Evolutionary conservation across 2,888 invertebrate genomes (phyloP).

Genomic region (Glaucopsyche alexis): DNA sequence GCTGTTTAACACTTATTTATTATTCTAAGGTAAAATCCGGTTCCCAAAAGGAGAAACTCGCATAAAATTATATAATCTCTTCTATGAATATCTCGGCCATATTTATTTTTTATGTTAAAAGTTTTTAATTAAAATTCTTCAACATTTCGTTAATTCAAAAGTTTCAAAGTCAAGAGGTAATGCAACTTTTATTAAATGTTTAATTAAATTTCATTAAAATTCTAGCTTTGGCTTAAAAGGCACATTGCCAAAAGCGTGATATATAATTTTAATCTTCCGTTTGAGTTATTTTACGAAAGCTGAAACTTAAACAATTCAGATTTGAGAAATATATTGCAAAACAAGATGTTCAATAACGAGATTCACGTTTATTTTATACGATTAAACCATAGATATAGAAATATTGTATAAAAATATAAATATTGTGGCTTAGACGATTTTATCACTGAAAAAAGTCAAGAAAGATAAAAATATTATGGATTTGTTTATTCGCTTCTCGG

Average conservation of each 20-base stretch:
- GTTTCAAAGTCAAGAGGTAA: slow-evolving; percentile 10
- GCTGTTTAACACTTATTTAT: too few species aligned
- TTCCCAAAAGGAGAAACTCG: neutral
- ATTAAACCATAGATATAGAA: too few species aligned
- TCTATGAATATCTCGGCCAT: neutral
- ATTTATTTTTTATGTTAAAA: neutral
- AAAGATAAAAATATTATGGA: too few species aligned
- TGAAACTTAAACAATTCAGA: slow-evolving; percentile 15
- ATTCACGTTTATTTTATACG: neutral
- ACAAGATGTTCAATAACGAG: neutral
- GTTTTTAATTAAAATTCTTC: slow-evolving; percentile 8
- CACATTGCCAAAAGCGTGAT: slow-evolving; percentile 11
- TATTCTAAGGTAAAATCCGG: neutral
- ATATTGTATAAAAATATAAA: too few species aligned
- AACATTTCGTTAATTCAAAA: slow-evolving; percentile 6
- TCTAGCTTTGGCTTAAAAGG: slow-evolving; percentile 9
- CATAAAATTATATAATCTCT: neutral
- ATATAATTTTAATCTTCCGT: slow-evolving; percentile 13
- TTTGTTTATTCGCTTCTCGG: too few species aligned
- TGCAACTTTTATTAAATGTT: slow-evolving; percentile 17
- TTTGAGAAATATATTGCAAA: neutral
- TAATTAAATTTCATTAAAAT: slow-evolving; percentile 11
- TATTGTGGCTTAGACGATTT: too few species aligned
- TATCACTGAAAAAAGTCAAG: too few species aligned
- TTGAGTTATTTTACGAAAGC: slow-evolving; percentile 10